These are phyloP conservation scores for Ormyrus nitidulus DNA, from an alignment of 2,888 invertebrate genomes.

Conservation along the genomic window DNA sequence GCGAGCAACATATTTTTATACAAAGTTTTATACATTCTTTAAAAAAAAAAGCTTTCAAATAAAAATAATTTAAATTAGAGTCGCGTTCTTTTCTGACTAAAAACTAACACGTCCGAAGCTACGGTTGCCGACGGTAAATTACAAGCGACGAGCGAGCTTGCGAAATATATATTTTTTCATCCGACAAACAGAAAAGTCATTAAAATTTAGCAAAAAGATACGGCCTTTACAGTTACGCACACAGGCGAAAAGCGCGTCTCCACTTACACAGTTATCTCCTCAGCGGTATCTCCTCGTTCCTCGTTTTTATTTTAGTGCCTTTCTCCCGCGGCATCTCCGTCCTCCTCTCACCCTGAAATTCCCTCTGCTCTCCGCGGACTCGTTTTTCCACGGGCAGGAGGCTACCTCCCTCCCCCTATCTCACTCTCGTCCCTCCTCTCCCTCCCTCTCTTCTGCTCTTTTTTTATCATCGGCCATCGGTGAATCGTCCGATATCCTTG, in stretches of 20 bases:
- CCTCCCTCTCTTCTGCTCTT: constrained; percentile 55
- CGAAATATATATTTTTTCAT: constrained; percentile 17
- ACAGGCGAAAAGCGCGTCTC: constrained; percentile 60
- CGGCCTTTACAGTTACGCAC: constrained; percentile 51
- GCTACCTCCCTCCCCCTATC: constrained; percentile 32
- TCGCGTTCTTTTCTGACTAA: too few species aligned
- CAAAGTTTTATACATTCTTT: too few species aligned
- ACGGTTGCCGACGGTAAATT: constrained; percentile 42
- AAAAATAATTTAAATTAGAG: too few species aligned
- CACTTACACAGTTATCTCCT: constrained; percentile 71
- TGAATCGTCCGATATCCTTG: constrained; percentile 55
- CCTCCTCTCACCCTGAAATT: constrained; percentile 38
- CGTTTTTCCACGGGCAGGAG: constrained; percentile 47
- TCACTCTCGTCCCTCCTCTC: constrained; percentile 21
- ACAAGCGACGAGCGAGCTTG: constrained; percentile 28
- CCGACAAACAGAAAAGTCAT: constrained; percentile 54
- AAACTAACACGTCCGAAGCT: neutral
- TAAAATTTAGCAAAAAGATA: constrained; percentile 54
- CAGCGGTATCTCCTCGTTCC: constrained; percentile 67
- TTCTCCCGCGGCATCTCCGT: constrained; percentile 59
- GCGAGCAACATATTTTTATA: too few species aligned
- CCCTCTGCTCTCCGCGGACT: constrained; percentile 46
- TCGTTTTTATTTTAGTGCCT: constrained; percentile 69
- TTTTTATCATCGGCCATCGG: constrained; percentile 55
- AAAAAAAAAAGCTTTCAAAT: too few species aligned